These are phyloP conservation scores for Spilosoma lubricipeda DNA, from an alignment of 2,888 invertebrate genomes.

Conservation along the genomic window DNA sequence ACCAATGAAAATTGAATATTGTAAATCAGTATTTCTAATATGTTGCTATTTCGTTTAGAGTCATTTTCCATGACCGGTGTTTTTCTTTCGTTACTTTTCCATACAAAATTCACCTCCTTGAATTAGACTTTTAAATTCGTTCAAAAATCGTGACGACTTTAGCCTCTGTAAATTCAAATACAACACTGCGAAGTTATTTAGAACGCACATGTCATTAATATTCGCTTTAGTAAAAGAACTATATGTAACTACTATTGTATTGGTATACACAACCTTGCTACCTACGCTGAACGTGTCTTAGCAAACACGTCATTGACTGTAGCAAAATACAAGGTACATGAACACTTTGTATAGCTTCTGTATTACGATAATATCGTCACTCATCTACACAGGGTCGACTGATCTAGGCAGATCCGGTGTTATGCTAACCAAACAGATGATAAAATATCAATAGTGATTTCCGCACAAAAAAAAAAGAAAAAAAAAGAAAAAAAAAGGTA, in stretches of 20 bases:
- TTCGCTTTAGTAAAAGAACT: conserved; percentile 27
- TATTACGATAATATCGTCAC: not conserved
- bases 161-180: not conserved
- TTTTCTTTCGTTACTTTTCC: not conserved
- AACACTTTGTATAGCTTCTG: conserved; percentile 14
- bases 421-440: not conserved
- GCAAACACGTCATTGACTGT: not conserved
- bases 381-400: too few relatives aligned
- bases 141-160: not conserved
- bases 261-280: conserved; percentile 37
- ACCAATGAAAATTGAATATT: too few relatives aligned
- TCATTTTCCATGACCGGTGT: not conserved
- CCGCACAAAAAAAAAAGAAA: too few relatives aligned
- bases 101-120: not conserved
- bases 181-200: conserved; percentile 8
- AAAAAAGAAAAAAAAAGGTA: too few relatives aligned
- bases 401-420: not conserved
- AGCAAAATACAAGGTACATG: conserved; percentile 12
- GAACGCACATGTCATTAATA: conserved; percentile 35
- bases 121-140: not conserved
- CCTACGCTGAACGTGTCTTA: conserved; percentile 36
- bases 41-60: too few relatives aligned
- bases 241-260: conserved; percentile 29
- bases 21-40: too few relatives aligned
- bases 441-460: too few relatives aligned